phyloP scores from a whole-genome alignment of 2,888 invertebrate genomes.

The Eupithecia exiguata region DNA sequence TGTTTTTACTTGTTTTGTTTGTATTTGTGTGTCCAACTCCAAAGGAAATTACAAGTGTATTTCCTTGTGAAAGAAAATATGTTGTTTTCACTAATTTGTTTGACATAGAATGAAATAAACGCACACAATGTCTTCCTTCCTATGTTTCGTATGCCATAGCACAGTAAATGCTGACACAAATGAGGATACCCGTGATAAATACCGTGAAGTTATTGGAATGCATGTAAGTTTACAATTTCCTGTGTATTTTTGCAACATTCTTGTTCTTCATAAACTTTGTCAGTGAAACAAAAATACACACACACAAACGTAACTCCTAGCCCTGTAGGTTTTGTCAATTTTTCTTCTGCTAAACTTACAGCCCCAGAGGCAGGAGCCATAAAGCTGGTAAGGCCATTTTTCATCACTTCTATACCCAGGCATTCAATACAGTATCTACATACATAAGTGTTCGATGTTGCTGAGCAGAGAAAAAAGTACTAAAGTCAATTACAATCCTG shows the following conservation, averaged over 20 bases:
- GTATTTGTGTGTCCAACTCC: too few relatives aligned
- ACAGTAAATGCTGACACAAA: slow-evolving; percentile 66
- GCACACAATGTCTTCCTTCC: slow-evolving; percentile 62
- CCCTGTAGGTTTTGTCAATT: background rate
- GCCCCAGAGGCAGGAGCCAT: background rate
- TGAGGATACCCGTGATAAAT: slow-evolving; percentile 72
- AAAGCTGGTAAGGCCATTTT: background rate
- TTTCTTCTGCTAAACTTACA: background rate
- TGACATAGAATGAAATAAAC: background rate
- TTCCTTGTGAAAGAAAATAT: too few relatives aligned
- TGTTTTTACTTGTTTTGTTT: too few relatives aligned
- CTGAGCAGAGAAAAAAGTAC: too few relatives aligned
- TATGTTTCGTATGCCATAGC: slow-evolving; percentile 75
- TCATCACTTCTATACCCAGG: background rate
- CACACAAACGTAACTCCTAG: background rate
- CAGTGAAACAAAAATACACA: background rate
- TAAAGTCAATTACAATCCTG: too few relatives aligned
- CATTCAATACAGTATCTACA: too few relatives aligned
- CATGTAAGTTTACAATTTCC: slow-evolving; percentile 55
- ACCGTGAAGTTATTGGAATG: slow-evolving; percentile 72
- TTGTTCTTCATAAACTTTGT: background rate
- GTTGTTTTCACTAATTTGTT: background rate
- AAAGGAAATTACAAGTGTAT: too few relatives aligned
- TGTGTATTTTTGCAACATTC: background rate
- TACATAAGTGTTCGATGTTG: too few relatives aligned